These are phyloP conservation scores for Protula sp. DNA, from an alignment of 2,888 invertebrate species.

Conservation along the genomic window DNA sequence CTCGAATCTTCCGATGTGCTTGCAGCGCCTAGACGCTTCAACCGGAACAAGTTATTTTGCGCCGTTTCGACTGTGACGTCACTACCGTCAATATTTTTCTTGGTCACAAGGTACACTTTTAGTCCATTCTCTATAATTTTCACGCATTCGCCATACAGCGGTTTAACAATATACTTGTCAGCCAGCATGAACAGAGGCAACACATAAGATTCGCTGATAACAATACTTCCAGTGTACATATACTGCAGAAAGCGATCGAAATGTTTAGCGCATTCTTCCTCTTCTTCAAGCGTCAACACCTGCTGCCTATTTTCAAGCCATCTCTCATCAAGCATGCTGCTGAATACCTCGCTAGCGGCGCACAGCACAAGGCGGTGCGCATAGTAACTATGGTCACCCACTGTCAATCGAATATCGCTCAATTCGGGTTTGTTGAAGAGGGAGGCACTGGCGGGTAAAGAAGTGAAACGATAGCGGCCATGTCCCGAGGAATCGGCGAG, in stretches of 20 bases:
- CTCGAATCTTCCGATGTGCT: neutral
- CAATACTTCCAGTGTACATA: slow-evolving; percentile 47
- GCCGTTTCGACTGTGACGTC: slow-evolving; percentile 2
- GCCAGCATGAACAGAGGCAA: slow-evolving; percentile 44
- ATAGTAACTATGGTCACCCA: slow-evolving; percentile 18
- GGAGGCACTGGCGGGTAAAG: slow-evolving; percentile 16
- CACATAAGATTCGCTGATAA: slow-evolving; percentile 45
- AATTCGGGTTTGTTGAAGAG: slow-evolving; percentile 23
- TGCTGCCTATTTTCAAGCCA: slow-evolving; percentile 16
- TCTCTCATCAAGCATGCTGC: slow-evolving; percentile 16
- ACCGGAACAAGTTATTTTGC: neutral
- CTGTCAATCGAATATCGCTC: slow-evolving; percentile 21
- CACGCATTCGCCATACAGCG: slow-evolving; percentile 41
- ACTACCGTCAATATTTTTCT: neutral
- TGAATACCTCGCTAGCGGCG: slow-evolving; percentile 24
- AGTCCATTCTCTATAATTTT: slow-evolving; percentile 24
- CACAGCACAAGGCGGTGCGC: slow-evolving; percentile 22
- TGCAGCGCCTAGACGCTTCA: neutral
- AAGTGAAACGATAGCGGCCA: slow-evolving; percentile 13
- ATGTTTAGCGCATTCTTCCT: slow-evolving; percentile 38
- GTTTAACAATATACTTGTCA: slow-evolving; percentile 41
- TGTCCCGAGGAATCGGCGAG: slow-evolving; percentile 11
- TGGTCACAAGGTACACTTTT: slow-evolving; percentile 19
- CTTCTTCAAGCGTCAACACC: slow-evolving; percentile 29
- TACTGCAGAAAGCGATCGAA: slow-evolving; percentile 48